Evolutionary conservation across 2,797 vertebrate genomes (phyloP), one percentile per base, ranked within the genome.

Genomic region (Pangasius sanitwongsei): DNA sequence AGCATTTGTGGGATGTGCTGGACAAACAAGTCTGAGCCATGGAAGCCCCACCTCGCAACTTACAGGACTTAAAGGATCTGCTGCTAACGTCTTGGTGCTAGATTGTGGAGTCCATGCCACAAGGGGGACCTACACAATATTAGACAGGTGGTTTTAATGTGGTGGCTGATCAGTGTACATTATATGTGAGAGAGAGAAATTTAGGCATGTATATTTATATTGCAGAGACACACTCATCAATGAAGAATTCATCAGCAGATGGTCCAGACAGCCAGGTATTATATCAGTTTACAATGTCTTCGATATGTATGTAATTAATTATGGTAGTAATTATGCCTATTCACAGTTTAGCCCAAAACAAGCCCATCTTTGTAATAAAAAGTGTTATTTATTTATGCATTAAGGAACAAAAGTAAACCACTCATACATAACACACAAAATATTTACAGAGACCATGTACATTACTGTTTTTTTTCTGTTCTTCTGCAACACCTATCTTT

Each of bases 371-470:
- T 55, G 65, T 34, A 85, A 34, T 11, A 31, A 11, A 65, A 84
- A 31, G 37, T 72, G 20, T 28, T 18, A 13, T 67, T 87, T 86
- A 86, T 74, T 86, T 41, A 86, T 12, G 25, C 23, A 75, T 86
- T 61, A 61, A 75, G 37, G 23, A 44, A 59, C 4, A 72, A 53
- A 72, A 41, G 44, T 69, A 85, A 53, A 55, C 28, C n/a, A 25
- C 6, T 23, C 44, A 55, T 13, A 23, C n/a, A 82, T 16, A 50
- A 57, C n/a, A 57, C 78, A 37, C 4, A 63, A n/a, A 4, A 65
- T 31, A 85, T 85, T 70, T 70, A 85, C 48, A 85, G 31, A 67
- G 15, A 85, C 11, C 34, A n/a, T 53, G n/a, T 34, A 69, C 53
- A 57, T 55, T 70, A 25, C 31, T 44, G 34, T 83, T 83, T 44